A percentile compares a stretch with the other conserved stretches of the same genome.
phyloP scores from a whole-genome alignment of 2,113 vertebrate species.

The Bombycilla garrulus region DNA sequence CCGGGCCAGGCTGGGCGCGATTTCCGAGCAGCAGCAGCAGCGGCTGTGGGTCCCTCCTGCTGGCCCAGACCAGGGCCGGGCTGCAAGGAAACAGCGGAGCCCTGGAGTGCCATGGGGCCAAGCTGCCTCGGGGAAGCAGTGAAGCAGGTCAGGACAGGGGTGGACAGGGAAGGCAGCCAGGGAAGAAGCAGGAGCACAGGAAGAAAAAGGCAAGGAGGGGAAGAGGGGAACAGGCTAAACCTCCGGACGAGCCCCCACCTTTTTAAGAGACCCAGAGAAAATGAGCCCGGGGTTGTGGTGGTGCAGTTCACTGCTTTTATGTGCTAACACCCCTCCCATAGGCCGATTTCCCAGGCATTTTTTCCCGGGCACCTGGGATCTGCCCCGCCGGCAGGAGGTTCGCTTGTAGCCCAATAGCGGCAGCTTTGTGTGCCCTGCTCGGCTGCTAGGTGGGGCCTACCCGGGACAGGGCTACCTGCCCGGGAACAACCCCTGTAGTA shows the following conservation, averaged over 20 bases:
- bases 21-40: neutral
- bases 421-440: neutral
- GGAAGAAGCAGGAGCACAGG: too few species aligned
- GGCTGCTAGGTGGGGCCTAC: neutral
- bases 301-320: neutral
- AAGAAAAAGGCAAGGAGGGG: too few species aligned
- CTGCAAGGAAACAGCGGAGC: too few species aligned
- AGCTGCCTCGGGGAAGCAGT: too few species aligned
- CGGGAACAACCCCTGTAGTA: accelerated
- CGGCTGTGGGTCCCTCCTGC: too few species aligned
- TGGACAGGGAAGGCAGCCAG: too few species aligned
- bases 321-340: neutral
- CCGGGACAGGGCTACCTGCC: neutral
- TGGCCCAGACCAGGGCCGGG: too few species aligned
- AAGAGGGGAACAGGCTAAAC: too few species aligned
- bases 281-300: neutral
- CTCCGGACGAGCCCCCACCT: neutral
- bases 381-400: neutral
- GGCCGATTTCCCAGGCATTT: neutral
- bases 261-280: neutral
- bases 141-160: too few species aligned
- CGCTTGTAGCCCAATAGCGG: neutral
- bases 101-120: too few species aligned
- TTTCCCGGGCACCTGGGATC: too few species aligned
- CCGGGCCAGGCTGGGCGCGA: neutral